phyloP scores from a whole-genome alignment of 35 echinoderm and acorn worm species.

The Anneissia japonica region DNA sequence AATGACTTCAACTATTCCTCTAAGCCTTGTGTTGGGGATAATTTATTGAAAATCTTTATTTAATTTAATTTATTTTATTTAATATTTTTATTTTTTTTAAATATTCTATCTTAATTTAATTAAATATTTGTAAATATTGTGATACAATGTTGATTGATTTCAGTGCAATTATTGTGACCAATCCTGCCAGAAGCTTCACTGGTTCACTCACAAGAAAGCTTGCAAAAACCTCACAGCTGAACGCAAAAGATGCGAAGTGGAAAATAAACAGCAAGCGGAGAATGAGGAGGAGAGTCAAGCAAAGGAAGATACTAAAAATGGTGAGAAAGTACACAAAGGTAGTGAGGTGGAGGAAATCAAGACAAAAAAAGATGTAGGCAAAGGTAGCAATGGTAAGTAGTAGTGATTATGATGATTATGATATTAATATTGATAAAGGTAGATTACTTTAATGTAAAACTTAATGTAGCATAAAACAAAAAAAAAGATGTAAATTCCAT shows the following conservation, averaged over 20 bases:
- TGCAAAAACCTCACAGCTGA: conserved; percentile 65
- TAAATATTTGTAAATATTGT: too few species aligned
- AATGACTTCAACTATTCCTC: too few species aligned
- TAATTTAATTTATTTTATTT: too few species aligned
- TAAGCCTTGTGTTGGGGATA: too few species aligned
- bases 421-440: too few species aligned
- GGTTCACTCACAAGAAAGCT: conserved; percentile 95
- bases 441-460: too few species aligned
- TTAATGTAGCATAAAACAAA: too few species aligned
- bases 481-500: too few species aligned
- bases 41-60: too few species aligned
- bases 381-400: not conserved
- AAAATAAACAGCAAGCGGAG: conserved; percentile 29
- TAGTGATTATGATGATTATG: too few species aligned
- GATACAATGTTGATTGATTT: not conserved
- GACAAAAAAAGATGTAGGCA: not conserved
- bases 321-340: conserved; percentile 21
- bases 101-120: too few species aligned
- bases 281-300: conserved; percentile 18
- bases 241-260: conserved; percentile 18
- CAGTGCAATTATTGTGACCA: conserved; percentile 85
- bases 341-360: not conserved
- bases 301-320: conserved; percentile 32
- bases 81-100: too few species aligned
- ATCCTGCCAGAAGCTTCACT: conserved; percentile 83